A percentile compares a stretch with the other conserved stretches of the same genome.
These are phyloP conservation scores for Sebastes cheni DNA, from an alignment of 2,797 vertebrate genomes.

Conservation along the genomic window DNA sequence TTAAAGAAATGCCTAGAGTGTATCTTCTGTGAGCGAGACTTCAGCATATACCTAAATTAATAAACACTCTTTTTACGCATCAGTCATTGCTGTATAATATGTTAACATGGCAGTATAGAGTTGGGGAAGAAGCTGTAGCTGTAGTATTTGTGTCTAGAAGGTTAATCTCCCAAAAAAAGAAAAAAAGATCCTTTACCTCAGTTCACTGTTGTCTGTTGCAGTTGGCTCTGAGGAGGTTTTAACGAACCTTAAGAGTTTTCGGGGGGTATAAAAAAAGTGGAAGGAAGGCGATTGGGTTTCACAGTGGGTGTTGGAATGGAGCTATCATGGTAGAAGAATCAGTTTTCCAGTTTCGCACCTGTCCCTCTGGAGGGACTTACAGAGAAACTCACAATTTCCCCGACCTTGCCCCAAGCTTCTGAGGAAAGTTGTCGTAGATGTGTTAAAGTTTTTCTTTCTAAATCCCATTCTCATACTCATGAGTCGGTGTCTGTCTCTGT, in stretches of 20 bases:
- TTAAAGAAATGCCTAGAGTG: not conserved
- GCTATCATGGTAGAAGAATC: conserved; percentile 49
- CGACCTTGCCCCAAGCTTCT: conserved; percentile 51
- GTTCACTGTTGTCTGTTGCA: not conserved
- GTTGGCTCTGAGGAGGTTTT: not conserved
- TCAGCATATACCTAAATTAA: not conserved
- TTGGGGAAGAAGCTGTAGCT: not conserved
- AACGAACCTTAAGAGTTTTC: not conserved
- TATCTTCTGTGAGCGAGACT: not conserved
- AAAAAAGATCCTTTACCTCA: not conserved
- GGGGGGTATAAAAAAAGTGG: conserved; percentile 18
- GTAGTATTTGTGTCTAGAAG: not conserved
- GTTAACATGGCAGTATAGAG: not conserved
- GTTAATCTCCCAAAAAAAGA: not conserved
- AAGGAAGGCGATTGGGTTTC: conserved; percentile 35
- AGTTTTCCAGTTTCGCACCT: conserved; percentile 51
- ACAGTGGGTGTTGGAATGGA: conserved; percentile 48
- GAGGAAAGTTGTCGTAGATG: conserved; percentile 24
- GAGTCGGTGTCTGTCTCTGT: not conserved
- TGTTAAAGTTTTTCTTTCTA: conserved; percentile 4
- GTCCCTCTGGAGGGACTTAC: conserved; percentile 20
- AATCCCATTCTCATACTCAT: conserved; percentile 3
- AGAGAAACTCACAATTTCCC: conserved; percentile 13
- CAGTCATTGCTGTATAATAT: not conserved
- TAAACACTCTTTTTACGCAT: not conserved